Evolutionary conservation across 2,113 vertebrate species (phyloP), one percentile per base, ranked within the genome.

Genomic region (Dissostichus mawsoni): DNA sequence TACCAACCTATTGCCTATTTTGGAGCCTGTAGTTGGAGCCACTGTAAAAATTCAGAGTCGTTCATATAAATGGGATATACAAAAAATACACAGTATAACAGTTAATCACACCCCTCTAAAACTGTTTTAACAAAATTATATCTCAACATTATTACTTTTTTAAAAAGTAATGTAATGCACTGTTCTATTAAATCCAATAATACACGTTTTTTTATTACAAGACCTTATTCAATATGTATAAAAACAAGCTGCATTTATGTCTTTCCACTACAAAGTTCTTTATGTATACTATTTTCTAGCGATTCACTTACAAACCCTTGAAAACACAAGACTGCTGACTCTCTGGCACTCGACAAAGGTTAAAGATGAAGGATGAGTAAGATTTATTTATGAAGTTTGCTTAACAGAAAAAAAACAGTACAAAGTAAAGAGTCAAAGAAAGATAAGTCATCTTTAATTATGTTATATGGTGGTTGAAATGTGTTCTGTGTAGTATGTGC

Each of bases 361-460:
- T 13, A 58, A 71, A 1, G 2, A 20, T 51, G 45, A 41, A 13
- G 5, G 23, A 50, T 11, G 16, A 23, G 48, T n/a, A 51, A 16
- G 16, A 44, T 59, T 41, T 20, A 11, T 2, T 12, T 5, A 11
- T 58, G 0, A 11, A 23, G 44, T 81, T 61, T 66, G 1, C n/a
- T 58, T 58, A 48, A 68, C 51, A 72, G 3, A 63, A 74, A 81
- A 81, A 4, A 63, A 6, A 68, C 51, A 76, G 3, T 59, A 78
- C 79, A 5, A 67, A 8, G 65, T 12, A 50, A 62, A 17, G 33
- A 85, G 70, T 51, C 11, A 52, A 66, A 74, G 41, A 6, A 44
- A 2, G 45, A 2, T 10, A 67, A 69, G 11, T 75, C 23, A 68
- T 67, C 63, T 78, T 86, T 72, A 74, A 68, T 77, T 17, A 51